A percentile compares a stretch with the other conserved stretches of the same genome.
phyloP scores from a whole-genome alignment of 2,113 vertebrate genomes.

The Haliaeetus leucogaster region DNA sequence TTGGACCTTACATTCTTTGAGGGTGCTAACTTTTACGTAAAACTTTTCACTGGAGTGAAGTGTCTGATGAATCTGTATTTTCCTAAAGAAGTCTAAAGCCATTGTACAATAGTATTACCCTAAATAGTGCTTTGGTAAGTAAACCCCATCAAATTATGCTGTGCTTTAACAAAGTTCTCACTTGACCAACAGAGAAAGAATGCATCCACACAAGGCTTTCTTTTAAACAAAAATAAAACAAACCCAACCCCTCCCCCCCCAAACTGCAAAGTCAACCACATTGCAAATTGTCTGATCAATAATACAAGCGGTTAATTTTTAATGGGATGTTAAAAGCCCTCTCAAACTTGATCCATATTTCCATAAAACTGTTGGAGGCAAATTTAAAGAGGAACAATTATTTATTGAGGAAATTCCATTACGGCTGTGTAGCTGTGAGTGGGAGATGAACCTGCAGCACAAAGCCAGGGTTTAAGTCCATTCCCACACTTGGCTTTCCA shows the following conservation, averaged over 20 bases:
- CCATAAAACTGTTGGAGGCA: slow-evolving; percentile 41
- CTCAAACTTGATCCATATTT: slow-evolving; percentile 61
- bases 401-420: slow-evolving; percentile 20
- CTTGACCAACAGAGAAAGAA: background rate
- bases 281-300: slow-evolving; percentile 46
- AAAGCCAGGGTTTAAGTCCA: background rate
- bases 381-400: slow-evolving; percentile 20
- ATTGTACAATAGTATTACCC: background rate
- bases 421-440: background rate
- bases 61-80: background rate
- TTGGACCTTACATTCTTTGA: background rate
- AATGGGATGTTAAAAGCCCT: slow-evolving; percentile 64
- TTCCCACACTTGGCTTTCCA: background rate
- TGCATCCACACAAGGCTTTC: background rate
- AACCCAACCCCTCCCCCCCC: background rate
- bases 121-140: background rate
- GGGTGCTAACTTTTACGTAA: background rate
- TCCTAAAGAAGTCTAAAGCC: background rate
- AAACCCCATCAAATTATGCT: background rate
- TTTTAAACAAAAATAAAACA: background rate
- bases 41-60: background rate
- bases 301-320: slow-evolving; percentile 59
- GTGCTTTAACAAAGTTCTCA: background rate
- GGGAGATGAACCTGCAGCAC: background rate
- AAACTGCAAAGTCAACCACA: slow-evolving; percentile 1